A percentile compares a stretch with the other conserved stretches of the same genome.
Evolutionary conservation across 2,113 vertebrate genomes (phyloP).

Genomic region (Dicaeum eximium): DNA sequence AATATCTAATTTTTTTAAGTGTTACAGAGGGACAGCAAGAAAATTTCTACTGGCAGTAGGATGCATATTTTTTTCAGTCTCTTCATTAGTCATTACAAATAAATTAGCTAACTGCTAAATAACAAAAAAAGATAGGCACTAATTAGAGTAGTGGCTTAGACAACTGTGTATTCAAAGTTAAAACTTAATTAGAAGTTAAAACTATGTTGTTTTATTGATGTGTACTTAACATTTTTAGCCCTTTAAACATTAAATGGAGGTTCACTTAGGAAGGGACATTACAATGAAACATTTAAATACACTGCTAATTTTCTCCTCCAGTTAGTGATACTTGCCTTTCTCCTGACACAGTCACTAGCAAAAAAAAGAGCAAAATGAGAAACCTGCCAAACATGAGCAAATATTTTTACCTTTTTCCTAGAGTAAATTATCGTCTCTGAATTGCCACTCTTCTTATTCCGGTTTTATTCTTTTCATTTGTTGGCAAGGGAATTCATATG

Average conservation of each 20-base stretch:
- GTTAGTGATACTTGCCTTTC: slow-evolving; percentile 33
- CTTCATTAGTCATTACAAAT: slow-evolving; percentile 27
- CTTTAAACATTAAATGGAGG: slow-evolving; percentile 64
- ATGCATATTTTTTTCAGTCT: not conserved
- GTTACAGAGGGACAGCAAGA: not conserved
- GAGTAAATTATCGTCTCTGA: slow-evolving; percentile 12
- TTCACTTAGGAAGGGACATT: slow-evolving; percentile 36
- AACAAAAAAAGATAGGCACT: slow-evolving; percentile 35
- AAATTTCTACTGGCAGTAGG: not conserved
- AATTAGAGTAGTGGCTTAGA: slow-evolving; percentile 52
- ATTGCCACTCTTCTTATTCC: not conserved
- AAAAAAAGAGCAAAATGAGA: not conserved
- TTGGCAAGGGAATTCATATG: not conserved
- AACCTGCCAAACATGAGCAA: not conserved
- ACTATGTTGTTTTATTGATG: slow-evolving; percentile 62
- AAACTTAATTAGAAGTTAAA: slow-evolving; percentile 66
- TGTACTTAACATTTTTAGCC: slow-evolving; percentile 35
- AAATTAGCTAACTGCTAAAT: slow-evolving; percentile 54
- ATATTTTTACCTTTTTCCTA: slow-evolving; percentile 24
- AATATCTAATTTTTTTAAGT: not conserved
- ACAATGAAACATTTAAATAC: slow-evolving; percentile 59
- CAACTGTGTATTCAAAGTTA: slow-evolving; percentile 39
- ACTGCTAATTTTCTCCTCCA: slow-evolving; percentile 28
- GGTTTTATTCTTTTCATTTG: slow-evolving; percentile 6
- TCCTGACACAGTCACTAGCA: not conserved